These are phyloP conservation scores for Yasuhikotakia modesta DNA, from an alignment of 2,797 vertebrate species.

Conservation along the genomic window DNA sequence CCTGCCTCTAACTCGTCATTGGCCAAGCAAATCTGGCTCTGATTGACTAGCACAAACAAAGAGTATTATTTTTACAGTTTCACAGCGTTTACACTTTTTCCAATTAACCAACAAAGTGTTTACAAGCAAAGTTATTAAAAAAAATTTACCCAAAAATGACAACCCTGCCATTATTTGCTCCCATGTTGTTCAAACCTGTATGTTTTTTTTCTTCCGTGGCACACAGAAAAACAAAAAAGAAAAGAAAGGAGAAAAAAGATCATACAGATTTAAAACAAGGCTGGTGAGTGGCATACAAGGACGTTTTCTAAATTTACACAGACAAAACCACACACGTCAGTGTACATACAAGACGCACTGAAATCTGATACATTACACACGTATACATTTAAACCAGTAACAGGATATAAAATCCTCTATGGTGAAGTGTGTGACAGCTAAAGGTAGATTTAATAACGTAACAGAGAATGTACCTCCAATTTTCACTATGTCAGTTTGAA, in stretches of 20 bases:
- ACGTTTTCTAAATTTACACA: neutral
- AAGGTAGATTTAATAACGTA: slow-evolving; percentile 41
- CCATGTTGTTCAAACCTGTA: neutral
- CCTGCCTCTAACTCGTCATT: neutral
- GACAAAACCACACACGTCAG: neutral
- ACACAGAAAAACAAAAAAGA: neutral
- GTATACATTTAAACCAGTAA: neutral
- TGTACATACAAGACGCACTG: neutral
- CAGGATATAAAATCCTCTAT: slow-evolving; percentile 11
- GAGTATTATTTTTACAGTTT: neutral
- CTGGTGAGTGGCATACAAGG: neutral
- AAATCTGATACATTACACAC: neutral
- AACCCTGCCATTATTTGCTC: neutral
- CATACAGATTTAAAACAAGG: neutral
- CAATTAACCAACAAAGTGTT: neutral
- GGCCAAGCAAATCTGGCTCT: neutral
- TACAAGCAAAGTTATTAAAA: neutral
- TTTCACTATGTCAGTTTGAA: slow-evolving; percentile 48
- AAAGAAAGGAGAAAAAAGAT: neutral
- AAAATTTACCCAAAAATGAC: neutral
- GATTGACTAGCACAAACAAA: neutral
- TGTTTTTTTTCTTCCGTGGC: neutral
- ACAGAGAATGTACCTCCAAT: slow-evolving; percentile 24
- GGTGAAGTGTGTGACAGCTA: slow-evolving; percentile 17
- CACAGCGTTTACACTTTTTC: neutral